Base-by-base conservation (phyloP, 2,113 vertebrate species). In the Bathybates hornii region DNA sequence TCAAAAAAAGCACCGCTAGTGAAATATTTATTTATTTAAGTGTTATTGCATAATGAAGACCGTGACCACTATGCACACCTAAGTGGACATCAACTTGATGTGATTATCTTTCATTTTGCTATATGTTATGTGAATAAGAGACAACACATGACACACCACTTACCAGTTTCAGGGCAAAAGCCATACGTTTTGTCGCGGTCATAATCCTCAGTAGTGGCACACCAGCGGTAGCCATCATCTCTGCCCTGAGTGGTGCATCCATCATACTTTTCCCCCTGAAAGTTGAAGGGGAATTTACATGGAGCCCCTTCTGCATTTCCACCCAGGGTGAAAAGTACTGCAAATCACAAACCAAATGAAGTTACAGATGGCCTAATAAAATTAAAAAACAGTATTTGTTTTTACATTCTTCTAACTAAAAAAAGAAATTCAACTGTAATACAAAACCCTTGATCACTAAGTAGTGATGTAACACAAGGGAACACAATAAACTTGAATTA, bases 151-250 rank as follows among this genome's bases (percentile, higher is more conserved):
- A 57, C 13, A 57, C 13, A 68, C 27, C 19, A 83, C 88, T 0
- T 93, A 99, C 99, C 98, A 0, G 98, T 99, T 92, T 99, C 98
- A 0, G 99, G 99, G 81, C 99, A 99, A 96, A 99, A 99, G 66
- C 98, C 99, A 0, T 98, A 99, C 85, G 96, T 96, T 94, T 96
- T 99, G 89, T 99, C 99, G 0, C 94, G 93, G n/a, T 99, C 99
- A 0, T 99, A 99, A 95, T 99, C 96, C 34, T 99, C 98, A 0
- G 98, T 99, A 80, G 98, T 99, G 50, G 97, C 96, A 59, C 99
- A 99, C 99, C 99, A 99, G 48, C 98, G 97, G 89, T 99, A 99
- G 6, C 98, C 98, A 2, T 99, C 99, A 1, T 97, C 96, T 63
- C 99, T 97, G 83, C 99, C 99, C 87, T 96, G 90, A 0, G 98